Percentiles rank a stretch among this genome's conserved stretches.
Conservation (phyloP, 2,113 vertebrate genomes). For the Chloropsis hardwickii region DNA sequence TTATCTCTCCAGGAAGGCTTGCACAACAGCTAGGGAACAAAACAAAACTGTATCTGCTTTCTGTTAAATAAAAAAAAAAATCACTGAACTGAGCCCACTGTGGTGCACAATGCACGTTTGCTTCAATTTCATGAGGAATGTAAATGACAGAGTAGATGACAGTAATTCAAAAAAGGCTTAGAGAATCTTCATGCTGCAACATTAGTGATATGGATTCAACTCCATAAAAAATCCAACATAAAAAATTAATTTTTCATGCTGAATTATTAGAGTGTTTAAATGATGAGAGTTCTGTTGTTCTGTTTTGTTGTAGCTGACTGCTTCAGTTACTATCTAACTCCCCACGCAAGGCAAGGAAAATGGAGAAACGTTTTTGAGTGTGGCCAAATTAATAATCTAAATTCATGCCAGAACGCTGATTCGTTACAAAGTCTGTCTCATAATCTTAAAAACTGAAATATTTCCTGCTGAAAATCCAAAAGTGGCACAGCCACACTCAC, state of each 20-base stretch:
- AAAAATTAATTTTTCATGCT: not conserved
- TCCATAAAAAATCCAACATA: not conserved
- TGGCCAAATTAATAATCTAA: not conserved
- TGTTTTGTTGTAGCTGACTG: not conserved
- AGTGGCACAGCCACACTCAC: not conserved
- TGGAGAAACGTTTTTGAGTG: not conserved
- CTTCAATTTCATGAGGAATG: not conserved
- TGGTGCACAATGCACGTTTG: not conserved
- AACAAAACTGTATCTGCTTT: not conserved
- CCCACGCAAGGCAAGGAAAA: not conserved
- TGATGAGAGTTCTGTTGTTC: not conserved
- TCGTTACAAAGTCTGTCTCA: not conserved
- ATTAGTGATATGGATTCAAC: not conserved
- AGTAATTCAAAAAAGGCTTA: not conserved
- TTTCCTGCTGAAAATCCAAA: not conserved
- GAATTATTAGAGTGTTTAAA: not conserved
- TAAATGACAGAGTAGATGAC: not conserved
- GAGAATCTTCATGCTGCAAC: not conserved
- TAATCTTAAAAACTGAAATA: not conserved
- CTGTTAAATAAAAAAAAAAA: not conserved
- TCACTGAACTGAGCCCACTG: not conserved
- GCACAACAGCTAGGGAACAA: not conserved
- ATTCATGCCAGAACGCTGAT: not conserved
- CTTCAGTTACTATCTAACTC: not conserved
- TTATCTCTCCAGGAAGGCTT: not conserved